Evolutionary conservation across 2,113 vertebrate genomes (phyloP).

Genomic region (Leptocoma aspasia): DNA sequence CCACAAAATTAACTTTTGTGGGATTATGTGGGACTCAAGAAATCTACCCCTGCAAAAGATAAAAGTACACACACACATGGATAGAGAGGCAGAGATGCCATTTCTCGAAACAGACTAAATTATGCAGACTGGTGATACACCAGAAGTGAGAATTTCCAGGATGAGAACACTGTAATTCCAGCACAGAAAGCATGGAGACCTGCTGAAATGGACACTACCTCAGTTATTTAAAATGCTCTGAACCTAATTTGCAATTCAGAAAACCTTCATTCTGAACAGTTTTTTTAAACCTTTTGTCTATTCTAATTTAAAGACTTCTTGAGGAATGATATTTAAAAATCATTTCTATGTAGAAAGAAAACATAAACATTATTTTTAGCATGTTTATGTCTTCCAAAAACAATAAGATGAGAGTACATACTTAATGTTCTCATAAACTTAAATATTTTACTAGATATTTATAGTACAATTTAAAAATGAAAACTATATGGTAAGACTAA

Average conservation of each 20-base stretch:
- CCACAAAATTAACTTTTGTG: neutral
- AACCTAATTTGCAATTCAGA: neutral
- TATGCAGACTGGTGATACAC: neutral
- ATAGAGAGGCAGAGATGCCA: too few relatives aligned
- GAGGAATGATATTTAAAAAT: neutral
- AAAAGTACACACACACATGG: neutral
- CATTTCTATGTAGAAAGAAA: neutral
- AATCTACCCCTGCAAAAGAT: neutral
- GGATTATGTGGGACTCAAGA: neutral
- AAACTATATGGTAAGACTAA: neutral
- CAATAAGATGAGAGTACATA: neutral
- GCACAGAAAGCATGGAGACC: neutral
- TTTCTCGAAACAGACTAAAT: neutral
- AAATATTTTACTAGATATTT: neutral
- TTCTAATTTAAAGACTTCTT: neutral
- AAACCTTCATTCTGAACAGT: neutral
- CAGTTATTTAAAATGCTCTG: neutral
- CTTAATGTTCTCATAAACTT: neutral
- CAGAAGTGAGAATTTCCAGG: neutral
- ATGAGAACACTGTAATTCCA: neutral
- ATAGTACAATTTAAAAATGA: neutral
- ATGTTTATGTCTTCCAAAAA: neutral
- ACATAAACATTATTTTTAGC: neutral
- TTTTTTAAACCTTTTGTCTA: neutral
- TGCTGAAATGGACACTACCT: neutral